Evolutionary conservation across 2,888 invertebrate genomes (phyloP).

Genomic region (Drosophila monieri): DNA sequence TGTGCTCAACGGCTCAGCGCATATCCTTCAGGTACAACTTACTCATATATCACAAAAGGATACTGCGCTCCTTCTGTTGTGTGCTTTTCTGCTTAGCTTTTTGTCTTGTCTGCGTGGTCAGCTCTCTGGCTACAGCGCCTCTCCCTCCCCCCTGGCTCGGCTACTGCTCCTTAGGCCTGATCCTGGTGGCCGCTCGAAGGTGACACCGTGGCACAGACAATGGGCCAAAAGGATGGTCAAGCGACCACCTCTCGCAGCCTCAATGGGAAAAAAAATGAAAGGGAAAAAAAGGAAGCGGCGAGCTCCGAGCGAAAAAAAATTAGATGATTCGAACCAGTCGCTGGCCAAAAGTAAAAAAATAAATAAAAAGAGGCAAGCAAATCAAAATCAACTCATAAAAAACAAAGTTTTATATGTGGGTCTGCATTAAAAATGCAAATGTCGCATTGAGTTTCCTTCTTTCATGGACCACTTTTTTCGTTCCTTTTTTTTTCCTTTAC

Average conservation of each 20-base stretch:
- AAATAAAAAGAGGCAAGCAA: slow-evolving; percentile 48
- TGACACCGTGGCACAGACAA: slow-evolving; percentile 78
- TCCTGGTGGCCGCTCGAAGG: slow-evolving; percentile 66
- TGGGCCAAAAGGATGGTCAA: slow-evolving; percentile 50
- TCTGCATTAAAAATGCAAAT: slow-evolving; percentile 83
- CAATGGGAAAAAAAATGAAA: slow-evolving; percentile 12
- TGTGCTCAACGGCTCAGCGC: slow-evolving; percentile 82
- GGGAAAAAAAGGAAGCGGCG: slow-evolving; percentile 38
- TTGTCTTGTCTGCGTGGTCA: slow-evolving; percentile 60
- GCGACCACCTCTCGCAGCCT: slow-evolving; percentile 58
- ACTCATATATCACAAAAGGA: slow-evolving; percentile 82
- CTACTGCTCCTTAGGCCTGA: slow-evolving; percentile 20
- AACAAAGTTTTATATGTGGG: slow-evolving; percentile 64
- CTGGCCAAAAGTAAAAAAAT: slow-evolving; percentile 32
- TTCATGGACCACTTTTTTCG: slow-evolving; percentile 25
- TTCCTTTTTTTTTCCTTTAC: background rate
- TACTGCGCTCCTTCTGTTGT: slow-evolving; percentile 63
- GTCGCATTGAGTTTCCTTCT: slow-evolving; percentile 69
- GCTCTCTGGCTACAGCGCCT: slow-evolving; percentile 39
- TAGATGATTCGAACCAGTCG: slow-evolving; percentile 61
- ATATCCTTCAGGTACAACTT: slow-evolving; percentile 81
- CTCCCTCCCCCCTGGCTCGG: slow-evolving; percentile 17
- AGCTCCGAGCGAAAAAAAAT: slow-evolving; percentile 47
- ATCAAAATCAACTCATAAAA: slow-evolving; percentile 69
- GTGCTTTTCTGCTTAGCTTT: slow-evolving; percentile 79